Conservation (phyloP, 2,113 vertebrate species). For the Gila orcuttii region DNA sequence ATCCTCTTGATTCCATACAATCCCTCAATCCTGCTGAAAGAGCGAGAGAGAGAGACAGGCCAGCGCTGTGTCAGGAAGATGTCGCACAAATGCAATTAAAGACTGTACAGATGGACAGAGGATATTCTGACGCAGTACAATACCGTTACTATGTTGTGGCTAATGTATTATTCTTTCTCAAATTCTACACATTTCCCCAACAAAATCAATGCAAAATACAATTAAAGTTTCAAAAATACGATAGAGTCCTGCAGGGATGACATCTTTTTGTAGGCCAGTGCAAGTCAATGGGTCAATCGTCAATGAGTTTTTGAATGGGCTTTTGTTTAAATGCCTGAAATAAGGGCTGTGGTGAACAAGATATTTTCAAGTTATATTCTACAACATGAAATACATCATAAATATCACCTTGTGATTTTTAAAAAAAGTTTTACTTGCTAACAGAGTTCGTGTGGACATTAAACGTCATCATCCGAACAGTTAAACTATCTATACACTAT, state of each 20-base stretch:
- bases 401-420: too few species aligned
- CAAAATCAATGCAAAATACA: neutral
- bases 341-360: neutral
- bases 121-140: slow-evolving; percentile 7
- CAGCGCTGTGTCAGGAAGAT: slow-evolving; percentile 40
- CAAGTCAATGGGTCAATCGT: neutral
- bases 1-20: slow-evolving; percentile 44
- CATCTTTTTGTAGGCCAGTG: neutral
- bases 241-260: neutral
- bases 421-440: too few species aligned
- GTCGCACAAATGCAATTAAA: slow-evolving; percentile 22
- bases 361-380: neutral
- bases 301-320: neutral
- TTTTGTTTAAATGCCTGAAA: neutral
- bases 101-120: slow-evolving; percentile 44
- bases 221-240: neutral
- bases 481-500: too few species aligned
- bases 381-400: too few species aligned
- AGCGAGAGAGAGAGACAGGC: slow-evolving; percentile 25
- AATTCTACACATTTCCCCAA: neutral
- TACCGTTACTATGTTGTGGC: neutral
- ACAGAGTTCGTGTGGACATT: too few species aligned
- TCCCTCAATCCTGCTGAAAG: slow-evolving; percentile 49
- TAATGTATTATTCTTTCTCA: neutral
- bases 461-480: too few species aligned